These are phyloP conservation scores for Lathamus discolor DNA, from an alignment of 2,113 vertebrate genomes.

Conservation along the genomic window DNA sequence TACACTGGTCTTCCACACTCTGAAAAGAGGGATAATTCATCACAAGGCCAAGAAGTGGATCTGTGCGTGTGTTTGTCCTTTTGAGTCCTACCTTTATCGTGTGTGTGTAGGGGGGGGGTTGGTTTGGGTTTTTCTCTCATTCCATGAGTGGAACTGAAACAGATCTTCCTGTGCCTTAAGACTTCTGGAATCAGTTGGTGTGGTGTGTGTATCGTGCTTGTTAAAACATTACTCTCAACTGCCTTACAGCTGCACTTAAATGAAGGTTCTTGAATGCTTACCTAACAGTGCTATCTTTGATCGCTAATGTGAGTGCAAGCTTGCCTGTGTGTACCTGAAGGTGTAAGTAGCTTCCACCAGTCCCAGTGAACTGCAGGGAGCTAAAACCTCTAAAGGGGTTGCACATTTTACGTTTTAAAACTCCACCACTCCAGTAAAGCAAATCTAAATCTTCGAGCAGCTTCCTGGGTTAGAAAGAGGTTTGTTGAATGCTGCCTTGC, in stretches of 20 bases:
- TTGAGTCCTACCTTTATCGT: background rate
- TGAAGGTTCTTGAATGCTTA: background rate
- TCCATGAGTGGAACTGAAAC: background rate
- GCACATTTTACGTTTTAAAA: background rate
- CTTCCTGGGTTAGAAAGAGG: fast-evolving
- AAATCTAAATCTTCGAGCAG: background rate
- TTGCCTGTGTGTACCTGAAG: background rate
- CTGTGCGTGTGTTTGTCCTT: background rate
- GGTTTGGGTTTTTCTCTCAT: background rate
- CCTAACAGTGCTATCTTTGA: background rate
- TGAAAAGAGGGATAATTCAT: background rate
- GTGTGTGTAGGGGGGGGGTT: fast-evolving
- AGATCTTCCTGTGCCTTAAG: background rate
- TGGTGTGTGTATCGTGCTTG: background rate
- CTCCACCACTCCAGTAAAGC: background rate
- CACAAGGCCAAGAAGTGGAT: background rate
- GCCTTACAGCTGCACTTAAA: background rate
- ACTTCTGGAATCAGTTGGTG: background rate
- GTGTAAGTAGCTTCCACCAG: background rate
- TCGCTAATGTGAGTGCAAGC: background rate
- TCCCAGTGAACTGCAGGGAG: background rate
- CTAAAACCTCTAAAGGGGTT: background rate
- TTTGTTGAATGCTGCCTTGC: background rate
- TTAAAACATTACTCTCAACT: background rate
- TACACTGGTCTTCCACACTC: background rate